phyloP scores from a whole-genome alignment of 2,797 vertebrate species.

The Steatocranus sp. region DNA sequence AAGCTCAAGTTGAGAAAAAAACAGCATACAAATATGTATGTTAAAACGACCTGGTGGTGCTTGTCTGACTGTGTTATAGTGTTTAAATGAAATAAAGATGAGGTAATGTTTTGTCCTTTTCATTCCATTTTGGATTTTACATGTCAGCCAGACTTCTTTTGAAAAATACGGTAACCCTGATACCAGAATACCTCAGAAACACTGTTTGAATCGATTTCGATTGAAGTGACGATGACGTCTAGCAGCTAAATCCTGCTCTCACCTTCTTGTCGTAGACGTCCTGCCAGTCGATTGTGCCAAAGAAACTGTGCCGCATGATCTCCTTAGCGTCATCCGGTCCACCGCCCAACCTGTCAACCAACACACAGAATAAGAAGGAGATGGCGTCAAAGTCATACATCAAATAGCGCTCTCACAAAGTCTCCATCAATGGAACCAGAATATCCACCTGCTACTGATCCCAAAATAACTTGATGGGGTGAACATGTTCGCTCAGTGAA shows the following conservation, averaged over 20 bases:
- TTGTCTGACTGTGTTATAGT: neutral
- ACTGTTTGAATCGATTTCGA: neutral
- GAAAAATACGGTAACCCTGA: constrained; percentile 41
- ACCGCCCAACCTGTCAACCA: constrained; percentile 75
- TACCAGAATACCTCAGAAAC: constrained; percentile 38
- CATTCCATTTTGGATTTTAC: constrained; percentile 25
- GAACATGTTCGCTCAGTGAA: constrained; percentile 33
- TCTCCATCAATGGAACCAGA: constrained; percentile 49
- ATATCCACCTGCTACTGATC: constrained; percentile 56
- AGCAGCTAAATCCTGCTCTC: constrained; percentile 33
- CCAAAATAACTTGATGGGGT: constrained; percentile 44
- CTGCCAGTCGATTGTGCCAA: constrained; percentile 89
- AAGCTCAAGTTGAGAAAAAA: neutral
- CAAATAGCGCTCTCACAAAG: constrained; percentile 30
- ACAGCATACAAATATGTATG: neutral
- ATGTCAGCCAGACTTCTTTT: constrained; percentile 19
- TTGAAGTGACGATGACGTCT: constrained; percentile 14
- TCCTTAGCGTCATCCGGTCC: constrained; percentile 96
- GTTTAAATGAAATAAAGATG: neutral
- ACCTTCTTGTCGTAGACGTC: constrained; percentile 98
- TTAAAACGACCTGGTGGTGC: neutral
- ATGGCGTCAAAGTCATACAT: constrained; percentile 18
- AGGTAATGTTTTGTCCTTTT: constrained; percentile 12
- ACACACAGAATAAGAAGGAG: neutral
- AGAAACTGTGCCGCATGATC: constrained; percentile 97